Evolutionary conservation across 2,888 invertebrate genomes (phyloP), one percentile per base, ranked within the genome.

Genomic region (Fragum fragum): DNA sequence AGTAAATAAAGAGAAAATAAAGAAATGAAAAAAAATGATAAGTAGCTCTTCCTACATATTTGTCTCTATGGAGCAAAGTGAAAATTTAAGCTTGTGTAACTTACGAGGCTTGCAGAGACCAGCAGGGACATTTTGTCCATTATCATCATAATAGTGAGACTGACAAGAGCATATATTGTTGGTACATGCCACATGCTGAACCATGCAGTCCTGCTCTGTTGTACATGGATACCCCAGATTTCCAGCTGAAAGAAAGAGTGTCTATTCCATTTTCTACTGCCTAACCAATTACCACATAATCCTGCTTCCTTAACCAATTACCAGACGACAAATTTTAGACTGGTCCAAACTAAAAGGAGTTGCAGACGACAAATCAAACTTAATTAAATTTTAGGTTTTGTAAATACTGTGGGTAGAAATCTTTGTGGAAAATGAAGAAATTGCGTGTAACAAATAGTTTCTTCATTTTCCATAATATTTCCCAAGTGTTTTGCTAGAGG

Each of bases 61-160:
- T 61, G 29, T 29, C 7, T 26, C 61, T 14, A 21, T 32, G 28
- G 9, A 36, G 32, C 32, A 36, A n/a, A 36, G 32, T 36, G 9
- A 36, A 3, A 36, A 36, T 6, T 26, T 26, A 23, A 16, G 9
- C 18, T 32, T 26, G 28, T 6, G 11, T 32, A 16, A 80, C 83
- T 77, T 80, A 85, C 84, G 79, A 55, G 76, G 70, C 79, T 79
- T 71, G 53, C 84, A 85, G 5, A 76, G 74, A 70, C 84, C 84
- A 32, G 73, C 76, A 11, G 39, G 28, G 7, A 26, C 57, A 9
- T 14, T 36, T 1, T 1, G 52, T 0, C 39, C 68, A 47, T 85
- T 85, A 63, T 78, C 79, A 66, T 85, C 81, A 52, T 85, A 85
- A 76, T 76, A 81, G 29, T 23, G 39, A 16, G 29, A n/a, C 29